Conservation (phyloP, 2,113 vertebrate genomes). For the Oryzias curvinotus region DNA sequence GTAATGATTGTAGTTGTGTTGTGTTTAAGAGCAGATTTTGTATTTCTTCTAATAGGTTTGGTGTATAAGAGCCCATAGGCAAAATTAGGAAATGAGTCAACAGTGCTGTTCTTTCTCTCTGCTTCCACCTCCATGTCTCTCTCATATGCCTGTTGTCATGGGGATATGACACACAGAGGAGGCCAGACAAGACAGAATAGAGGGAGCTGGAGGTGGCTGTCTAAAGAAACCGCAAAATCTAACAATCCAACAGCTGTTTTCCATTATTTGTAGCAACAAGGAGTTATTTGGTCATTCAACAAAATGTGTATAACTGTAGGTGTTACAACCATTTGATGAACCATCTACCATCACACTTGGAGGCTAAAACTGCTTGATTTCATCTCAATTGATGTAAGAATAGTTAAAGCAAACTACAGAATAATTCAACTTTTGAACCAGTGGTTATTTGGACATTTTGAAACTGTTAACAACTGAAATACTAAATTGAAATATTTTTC, state of each 20-base stretch:
- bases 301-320: conserved; percentile 3
- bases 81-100: conserved; percentile 66
- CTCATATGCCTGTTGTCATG: conserved; percentile 75
- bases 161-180: conserved; percentile 71
- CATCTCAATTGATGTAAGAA: too few relatives aligned
- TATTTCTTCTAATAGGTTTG: too few relatives aligned
- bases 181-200: conserved; percentile 70
- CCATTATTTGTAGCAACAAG: conserved; percentile 47
- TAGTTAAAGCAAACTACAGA: too few relatives aligned
- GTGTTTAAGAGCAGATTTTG: too few relatives aligned
- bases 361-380: too few relatives aligned
- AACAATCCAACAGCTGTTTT: conserved; percentile 46
- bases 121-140: conserved; percentile 44
- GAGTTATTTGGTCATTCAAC: conserved; percentile 9
- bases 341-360: too few relatives aligned
- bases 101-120: conserved; percentile 2
- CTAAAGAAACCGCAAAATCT: conserved; percentile 60
- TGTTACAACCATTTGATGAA: background rate
- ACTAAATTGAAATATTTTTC: too few relatives aligned
- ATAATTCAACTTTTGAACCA: too few relatives aligned
- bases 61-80: too few relatives aligned
- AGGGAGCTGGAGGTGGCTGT: conserved; percentile 57
- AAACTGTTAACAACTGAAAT: too few relatives aligned
- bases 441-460: too few relatives aligned
- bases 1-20: too few relatives aligned